Base-by-base conservation (phyloP, 1,140 invertebrate species). In the Planococcus citri region DNA sequence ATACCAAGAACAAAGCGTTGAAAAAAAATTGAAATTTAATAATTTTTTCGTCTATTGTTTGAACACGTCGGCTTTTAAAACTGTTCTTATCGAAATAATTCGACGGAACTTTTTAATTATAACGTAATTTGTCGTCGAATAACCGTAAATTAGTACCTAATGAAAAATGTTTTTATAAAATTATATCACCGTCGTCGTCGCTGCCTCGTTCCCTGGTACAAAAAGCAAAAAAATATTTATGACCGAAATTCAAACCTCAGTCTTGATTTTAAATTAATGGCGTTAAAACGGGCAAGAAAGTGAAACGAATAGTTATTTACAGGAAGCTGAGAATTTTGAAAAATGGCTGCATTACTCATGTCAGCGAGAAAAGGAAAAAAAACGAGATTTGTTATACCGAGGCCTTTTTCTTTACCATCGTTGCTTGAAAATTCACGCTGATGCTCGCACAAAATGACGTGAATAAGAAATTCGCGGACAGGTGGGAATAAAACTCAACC, bases 251-350 rank as follows among this genome's bases (percentile, higher is more conserved):
- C 17, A 51, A 51, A 51, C 41, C 41, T 17, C n/a, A 51, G 41
- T 20, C 12, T 14, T 14, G 41, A 51, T 51, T 51, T 51, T 51
- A 51, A 51, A 51, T 51, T 51, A 51, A 51, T 51, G 41, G 41
- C 41, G 41, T 51, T 51, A 51, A 51, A 51, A n/a, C 41, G 41
- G 41, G 41, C 41, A 51, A 51, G 41, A 51, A 51, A 51, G 41
- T n/a, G 17, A 51, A 51, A 51, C n/a, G 41, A 51, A 51, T 51
- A 51, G 41, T 51, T 51, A 51, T 51, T 51, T 51, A 51, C 41
- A 51, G 41, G 41, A 51, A 51, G 41, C 17, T 51, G 41, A 51
- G 41, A 51, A 9, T 51, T 51, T 51, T 51, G 41, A 51, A 51
- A 51, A 51, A 51, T 51, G 41, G 41, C 41, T 17, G 41, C 41